These are phyloP conservation scores for Drosophila anceps DNA, from an alignment of 2,888 invertebrate genomes.

Conservation along the genomic window DNA sequence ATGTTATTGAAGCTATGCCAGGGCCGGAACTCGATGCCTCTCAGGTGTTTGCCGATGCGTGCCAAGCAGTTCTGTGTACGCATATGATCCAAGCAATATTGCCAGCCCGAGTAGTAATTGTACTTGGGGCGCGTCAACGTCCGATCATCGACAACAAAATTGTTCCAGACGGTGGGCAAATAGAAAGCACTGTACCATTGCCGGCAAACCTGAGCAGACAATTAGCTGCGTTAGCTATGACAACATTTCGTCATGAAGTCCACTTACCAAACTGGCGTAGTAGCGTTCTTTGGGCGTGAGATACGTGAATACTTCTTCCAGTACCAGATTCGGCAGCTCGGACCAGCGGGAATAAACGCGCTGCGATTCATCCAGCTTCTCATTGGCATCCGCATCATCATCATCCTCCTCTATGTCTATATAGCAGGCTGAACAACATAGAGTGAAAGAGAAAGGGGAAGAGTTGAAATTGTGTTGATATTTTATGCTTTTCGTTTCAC, in stretches of 20 bases:
- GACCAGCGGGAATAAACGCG: conserved; percentile 88
- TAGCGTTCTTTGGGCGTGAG: conserved; percentile 90
- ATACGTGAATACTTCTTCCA: conserved; percentile 90
- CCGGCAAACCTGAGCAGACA: conserved; percentile 79
- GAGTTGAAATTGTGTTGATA: conserved; percentile 17
- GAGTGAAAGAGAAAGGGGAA: neutral
- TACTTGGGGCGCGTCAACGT: conserved; percentile 91
- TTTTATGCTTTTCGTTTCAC: conserved; percentile 59
- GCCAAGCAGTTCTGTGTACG: conserved; percentile 90
- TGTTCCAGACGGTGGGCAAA: conserved; percentile 91
- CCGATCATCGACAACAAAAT: conserved; percentile 90
- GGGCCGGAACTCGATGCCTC: conserved; percentile 89
- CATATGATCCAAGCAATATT: conserved; percentile 89
- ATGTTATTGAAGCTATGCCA: conserved; percentile 92
- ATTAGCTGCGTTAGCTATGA: neutral
- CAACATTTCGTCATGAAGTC: too few relatives aligned
- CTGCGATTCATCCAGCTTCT: conserved; percentile 73
- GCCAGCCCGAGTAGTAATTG: conserved; percentile 93
- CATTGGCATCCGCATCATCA: conserved; percentile 75
- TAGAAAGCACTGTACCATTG: conserved; percentile 90
- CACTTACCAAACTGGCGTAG: conserved; percentile 90
- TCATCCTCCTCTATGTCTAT: conserved; percentile 86
- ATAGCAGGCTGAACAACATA: conserved; percentile 85
- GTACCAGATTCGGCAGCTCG: conserved; percentile 89
- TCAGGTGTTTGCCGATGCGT: conserved; percentile 89